Conservation (phyloP, 2,113 vertebrate genomes). For the Stegastes partitus region DNA sequence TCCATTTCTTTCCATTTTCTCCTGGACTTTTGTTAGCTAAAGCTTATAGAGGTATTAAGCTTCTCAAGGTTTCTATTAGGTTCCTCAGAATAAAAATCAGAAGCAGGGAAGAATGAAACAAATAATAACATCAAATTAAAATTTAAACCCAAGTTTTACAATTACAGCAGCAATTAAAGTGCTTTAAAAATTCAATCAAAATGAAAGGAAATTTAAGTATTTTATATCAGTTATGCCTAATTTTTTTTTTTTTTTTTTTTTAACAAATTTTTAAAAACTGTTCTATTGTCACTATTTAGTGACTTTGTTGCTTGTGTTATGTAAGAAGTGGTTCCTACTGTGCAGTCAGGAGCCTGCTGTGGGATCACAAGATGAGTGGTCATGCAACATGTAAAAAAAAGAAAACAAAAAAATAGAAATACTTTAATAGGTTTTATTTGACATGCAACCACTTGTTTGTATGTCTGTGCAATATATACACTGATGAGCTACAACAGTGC, state of each 20-base stretch:
- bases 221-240: neutral
- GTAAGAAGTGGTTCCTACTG: neutral
- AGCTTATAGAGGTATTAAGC: neutral
- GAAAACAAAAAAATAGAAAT: neutral
- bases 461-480: too few species aligned
- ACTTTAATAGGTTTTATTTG: too few species aligned
- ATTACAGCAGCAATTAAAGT: neutral
- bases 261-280: neutral
- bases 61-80: neutral
- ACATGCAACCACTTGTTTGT: too few species aligned
- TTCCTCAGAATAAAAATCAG: conserved; percentile 4
- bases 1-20: conserved; percentile 28
- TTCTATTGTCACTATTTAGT: neutral
- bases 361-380: neutral
- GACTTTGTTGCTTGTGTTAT: neutral
- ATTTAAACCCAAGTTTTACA: neutral
- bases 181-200: neutral
- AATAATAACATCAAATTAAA: neutral
- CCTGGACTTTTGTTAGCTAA: neutral
- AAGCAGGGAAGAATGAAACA: conserved; percentile 1
- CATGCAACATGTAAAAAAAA: neutral
- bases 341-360: neutral
- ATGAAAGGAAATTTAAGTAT: neutral
- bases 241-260: neutral
- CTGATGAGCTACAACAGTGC: too few species aligned